These are phyloP conservation scores for Callithrix jacchus DNA, from an alignment of 2,113 vertebrate genomes.

Conservation along the genomic window DNA sequence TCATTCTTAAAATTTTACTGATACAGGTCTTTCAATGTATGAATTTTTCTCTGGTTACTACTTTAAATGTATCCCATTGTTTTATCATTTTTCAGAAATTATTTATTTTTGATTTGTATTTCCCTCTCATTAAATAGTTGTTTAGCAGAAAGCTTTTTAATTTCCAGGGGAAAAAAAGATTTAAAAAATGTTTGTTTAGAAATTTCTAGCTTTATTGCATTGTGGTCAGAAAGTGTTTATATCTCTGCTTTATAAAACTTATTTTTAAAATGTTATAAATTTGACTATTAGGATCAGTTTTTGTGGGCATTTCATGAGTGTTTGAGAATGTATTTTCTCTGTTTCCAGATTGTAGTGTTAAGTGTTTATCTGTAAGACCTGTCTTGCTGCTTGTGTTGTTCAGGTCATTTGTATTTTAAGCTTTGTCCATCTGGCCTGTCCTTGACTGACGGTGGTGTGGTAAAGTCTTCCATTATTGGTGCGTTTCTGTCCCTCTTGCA, in stretches of 20 bases:
- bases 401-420: too few relatives aligned
- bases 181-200: background rate
- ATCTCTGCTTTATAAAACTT: background rate
- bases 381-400: background rate
- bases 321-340: background rate
- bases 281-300: too few relatives aligned
- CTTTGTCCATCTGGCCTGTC: background rate
- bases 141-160: background rate
- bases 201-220: background rate
- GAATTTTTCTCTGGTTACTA: background rate
- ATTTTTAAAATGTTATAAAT: background rate
- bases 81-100: background rate
- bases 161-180: background rate
- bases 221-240: background rate
- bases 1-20: conserved; percentile 26
- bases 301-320: background rate
- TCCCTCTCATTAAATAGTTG: background rate
- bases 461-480: background rate
- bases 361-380: background rate
- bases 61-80: background rate
- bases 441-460: background rate
- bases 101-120: background rate
- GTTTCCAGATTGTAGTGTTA: background rate
- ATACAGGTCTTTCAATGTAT: background rate
- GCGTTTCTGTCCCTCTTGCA: background rate